Evolutionary conservation across 2,797 vertebrate genomes (phyloP).

Genomic region (Artibeus jamaicensis): DNA sequence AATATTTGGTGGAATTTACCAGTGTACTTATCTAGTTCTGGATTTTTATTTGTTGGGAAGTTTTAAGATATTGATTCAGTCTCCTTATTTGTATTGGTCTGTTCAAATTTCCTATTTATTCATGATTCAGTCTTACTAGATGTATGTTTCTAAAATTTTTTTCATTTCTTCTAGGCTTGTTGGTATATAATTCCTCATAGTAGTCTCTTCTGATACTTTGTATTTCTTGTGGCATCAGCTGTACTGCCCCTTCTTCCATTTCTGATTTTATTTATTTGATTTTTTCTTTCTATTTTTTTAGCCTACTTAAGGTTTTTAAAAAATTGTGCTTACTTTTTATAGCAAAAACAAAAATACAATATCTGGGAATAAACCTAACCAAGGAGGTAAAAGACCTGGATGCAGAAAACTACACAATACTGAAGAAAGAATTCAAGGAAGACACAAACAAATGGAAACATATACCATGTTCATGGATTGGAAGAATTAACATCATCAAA

Average conservation of each 20-base stretch:
- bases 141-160: neutral
- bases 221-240: neutral
- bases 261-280: neutral
- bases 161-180: neutral
- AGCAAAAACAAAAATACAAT: too few species aligned
- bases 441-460: too few species aligned
- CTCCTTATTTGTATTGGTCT: neutral
- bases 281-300: neutral
- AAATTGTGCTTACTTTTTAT: too few species aligned
- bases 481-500: too few species aligned
- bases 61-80: neutral
- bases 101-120: constrained; percentile 20
- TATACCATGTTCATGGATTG: too few species aligned
- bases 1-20: neutral
- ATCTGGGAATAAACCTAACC: too few species aligned
- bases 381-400: too few species aligned
- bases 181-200: neutral
- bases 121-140: neutral
- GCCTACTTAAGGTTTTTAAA: neutral
- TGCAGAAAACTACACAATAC: too few species aligned
- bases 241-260: neutral
- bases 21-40: neutral
- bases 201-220: neutral
- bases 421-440: too few species aligned
- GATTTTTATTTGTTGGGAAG: neutral